Conservation (phyloP, 37 sponge, comb jelly and placozoan species). For the Lycopodina hypogea region DNA sequence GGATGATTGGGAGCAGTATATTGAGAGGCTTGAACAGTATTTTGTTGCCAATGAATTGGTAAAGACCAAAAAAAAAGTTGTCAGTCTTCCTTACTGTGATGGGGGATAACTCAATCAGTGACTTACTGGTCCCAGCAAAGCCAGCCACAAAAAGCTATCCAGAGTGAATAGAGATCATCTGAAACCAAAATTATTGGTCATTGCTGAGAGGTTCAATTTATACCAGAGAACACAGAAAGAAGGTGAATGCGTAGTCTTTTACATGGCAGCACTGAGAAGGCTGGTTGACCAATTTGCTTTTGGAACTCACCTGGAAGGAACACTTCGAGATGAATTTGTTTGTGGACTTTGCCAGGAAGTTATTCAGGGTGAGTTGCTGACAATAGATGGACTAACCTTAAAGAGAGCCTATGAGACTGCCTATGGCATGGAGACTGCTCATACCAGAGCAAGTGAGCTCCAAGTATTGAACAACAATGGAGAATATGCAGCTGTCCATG, state of each 20-base stretch:
- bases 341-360: conserved; percentile 29
- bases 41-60: conserved; percentile 14
- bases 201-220: conserved; percentile 46
- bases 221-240: conserved; percentile 11
- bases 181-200: conserved; percentile 21
- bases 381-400: conserved; percentile 7
- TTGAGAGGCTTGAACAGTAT: conserved; percentile 12
- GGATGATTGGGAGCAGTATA: conserved; percentile 1
- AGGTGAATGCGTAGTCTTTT: conserved; percentile 10
- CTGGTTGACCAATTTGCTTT: conserved; percentile 24
- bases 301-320: conserved; percentile 9
- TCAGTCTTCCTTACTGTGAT: conserved; percentile 14
- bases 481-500: not conserved
- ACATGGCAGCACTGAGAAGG: conserved; percentile 6
- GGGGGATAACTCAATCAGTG: conserved; percentile 12
- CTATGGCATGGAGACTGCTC: conserved; percentile 9
- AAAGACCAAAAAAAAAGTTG: not conserved
- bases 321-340: conserved; percentile 33
- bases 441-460: not conserved
- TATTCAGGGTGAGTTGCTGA: conserved; percentile 15
- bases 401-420: conserved; percentile 19
- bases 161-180: conserved; percentile 3
- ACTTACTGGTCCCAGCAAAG: conserved; percentile 24
- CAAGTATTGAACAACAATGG: not conserved
- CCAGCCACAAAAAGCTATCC: conserved; percentile 13